Base-by-base conservation (phyloP, 2,888 invertebrate genomes). In the Phyllotreta striolata region DNA sequence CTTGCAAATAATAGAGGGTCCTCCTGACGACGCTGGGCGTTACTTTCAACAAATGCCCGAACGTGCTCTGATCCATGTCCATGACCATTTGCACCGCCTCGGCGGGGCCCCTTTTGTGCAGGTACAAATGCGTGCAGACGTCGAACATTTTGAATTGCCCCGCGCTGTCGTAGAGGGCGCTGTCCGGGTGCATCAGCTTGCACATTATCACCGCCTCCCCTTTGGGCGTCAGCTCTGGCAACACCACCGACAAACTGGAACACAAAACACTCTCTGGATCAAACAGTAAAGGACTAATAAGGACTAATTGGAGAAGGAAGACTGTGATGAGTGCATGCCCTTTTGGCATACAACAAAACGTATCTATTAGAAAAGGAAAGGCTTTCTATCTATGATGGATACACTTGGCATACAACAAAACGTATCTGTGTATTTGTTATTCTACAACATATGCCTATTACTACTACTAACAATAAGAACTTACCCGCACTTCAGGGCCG, bases 1-100 rank as follows among this genome's bases (percentile, higher is more conserved):
- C 88, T 83, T 90, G 90, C 41, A 91, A 76, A 73, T 86, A 91
- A 69, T 84, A 86, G 6, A 91, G 82, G 70, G 87, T 88, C 76
- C 90, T 91, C 71, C 89, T 90, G 67, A 90, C 79, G 0, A 86
- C 84, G 69, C 87, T 82, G 0, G 90, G 78, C 62, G 86, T 89
- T 0, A 91, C 79, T 71, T 86, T 85, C 5, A 88, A 84, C 1
- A 90, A 78, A 72, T 92, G 91, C 0, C 87, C 86, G 12, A 91
- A 78, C 0, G 83, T 81, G 6, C 87, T 81, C 0, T 85, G 85
- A 40, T 85, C 84, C 78, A 90, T 84, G 77, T 92, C 90, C 13
- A 91, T 82, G 0, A 90, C 74, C 59, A 91, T 82, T 2, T 87
- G 75, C 61, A 89, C 82, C 0, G 91, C 91, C 0, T 85, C 83